These are phyloP conservation scores for Lepilemur ruficaudatus DNA, from an alignment of 2,797 vertebrate species.

Conservation along the genomic window DNA sequence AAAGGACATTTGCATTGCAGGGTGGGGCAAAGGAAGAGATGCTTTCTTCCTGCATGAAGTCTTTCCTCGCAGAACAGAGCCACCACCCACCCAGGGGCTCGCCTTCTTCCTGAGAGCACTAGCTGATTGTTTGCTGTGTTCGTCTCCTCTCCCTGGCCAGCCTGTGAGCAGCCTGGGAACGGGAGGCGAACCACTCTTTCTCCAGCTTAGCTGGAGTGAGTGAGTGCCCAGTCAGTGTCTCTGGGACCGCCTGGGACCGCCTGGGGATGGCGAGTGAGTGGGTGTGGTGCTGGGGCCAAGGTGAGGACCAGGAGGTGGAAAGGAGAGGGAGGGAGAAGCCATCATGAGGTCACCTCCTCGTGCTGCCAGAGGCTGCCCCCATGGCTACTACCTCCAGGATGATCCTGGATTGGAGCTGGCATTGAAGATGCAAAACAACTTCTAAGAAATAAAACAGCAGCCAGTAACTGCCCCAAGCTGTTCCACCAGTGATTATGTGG, in stretches of 20 bases:
- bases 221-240: background rate
- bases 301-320: background rate
- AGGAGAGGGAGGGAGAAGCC: background rate
- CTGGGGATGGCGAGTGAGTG: background rate
- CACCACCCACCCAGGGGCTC: background rate
- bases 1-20: background rate
- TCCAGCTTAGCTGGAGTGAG: background rate
- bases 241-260: background rate
- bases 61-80: background rate
- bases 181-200: background rate
- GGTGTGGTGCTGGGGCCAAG: background rate
- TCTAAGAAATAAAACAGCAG: constrained; percentile 30
- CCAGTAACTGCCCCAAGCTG: background rate
- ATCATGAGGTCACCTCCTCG: background rate
- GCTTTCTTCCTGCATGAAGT: background rate
- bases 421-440: constrained; percentile 25
- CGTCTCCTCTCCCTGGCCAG: background rate
- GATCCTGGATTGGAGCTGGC: background rate
- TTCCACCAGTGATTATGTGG: background rate
- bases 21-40: background rate
- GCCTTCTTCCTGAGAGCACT: background rate
- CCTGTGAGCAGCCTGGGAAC: background rate
- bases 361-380: background rate
- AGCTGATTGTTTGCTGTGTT: background rate
- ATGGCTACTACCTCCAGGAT: background rate